phyloP scores from a whole-genome alignment of 2,797 vertebrate species.

The Eulemur mongoz region DNA sequence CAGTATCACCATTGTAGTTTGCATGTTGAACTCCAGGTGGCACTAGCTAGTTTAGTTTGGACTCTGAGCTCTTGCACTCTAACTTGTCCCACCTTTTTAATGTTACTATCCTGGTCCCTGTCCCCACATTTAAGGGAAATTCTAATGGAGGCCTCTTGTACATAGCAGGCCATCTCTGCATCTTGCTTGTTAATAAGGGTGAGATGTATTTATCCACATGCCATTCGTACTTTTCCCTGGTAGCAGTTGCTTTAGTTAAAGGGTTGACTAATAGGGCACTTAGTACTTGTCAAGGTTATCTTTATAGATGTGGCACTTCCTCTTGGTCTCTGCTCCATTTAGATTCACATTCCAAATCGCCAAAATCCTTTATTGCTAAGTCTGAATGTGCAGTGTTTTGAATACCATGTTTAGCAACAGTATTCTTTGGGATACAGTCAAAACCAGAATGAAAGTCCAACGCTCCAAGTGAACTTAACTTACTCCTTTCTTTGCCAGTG shows the following conservation, averaged over 20 bases:
- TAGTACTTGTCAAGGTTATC: background rate
- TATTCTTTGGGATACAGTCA: conserved; percentile 38
- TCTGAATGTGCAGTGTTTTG: background rate
- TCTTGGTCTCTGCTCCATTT: conserved; percentile 38
- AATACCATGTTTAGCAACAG: conserved; percentile 5
- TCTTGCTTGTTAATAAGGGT: conserved; percentile 51
- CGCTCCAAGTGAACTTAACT: conserved; percentile 24
- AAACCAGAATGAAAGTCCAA: conserved; percentile 31
- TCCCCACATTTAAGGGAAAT: background rate
- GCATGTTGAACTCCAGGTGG: conserved; percentile 57
- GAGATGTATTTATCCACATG: background rate
- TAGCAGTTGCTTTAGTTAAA: background rate
- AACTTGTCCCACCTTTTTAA: conserved; percentile 39
- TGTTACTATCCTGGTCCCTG: conserved; percentile 32
- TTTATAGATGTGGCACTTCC: background rate
- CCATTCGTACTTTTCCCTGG: conserved; percentile 15
- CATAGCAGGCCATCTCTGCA: background rate
- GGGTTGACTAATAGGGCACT: background rate
- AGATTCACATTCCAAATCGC: conserved; percentile 24
- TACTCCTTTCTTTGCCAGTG: conserved; percentile 69
- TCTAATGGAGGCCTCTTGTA: conserved; percentile 24
- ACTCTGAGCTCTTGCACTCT: conserved; percentile 12
- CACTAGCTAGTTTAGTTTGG: conserved; percentile 45
- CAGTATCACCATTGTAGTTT: background rate
- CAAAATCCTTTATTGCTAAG: conserved; percentile 25